Conservation (phyloP, 2,888 invertebrate genomes). For the Hesperia comma region DNA sequence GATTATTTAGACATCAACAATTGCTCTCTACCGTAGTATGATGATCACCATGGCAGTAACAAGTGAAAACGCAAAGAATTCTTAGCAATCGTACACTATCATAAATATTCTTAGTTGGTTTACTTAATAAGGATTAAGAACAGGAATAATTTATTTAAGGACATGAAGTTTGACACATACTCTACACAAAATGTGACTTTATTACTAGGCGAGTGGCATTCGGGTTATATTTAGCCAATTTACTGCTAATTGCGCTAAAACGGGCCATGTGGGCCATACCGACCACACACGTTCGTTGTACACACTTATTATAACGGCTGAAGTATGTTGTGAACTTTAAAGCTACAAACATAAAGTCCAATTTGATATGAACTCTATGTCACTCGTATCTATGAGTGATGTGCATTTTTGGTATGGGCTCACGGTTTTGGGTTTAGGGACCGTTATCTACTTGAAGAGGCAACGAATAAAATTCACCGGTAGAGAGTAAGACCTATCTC, state of each 20-base stretch:
- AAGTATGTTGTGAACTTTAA: background rate
- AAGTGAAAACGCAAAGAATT: too few species aligned
- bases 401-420: slow-evolving; percentile 8
- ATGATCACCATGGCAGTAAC: too few species aligned
- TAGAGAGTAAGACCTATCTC: background rate
- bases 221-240: slow-evolving; percentile 29
- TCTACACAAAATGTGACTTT: slow-evolving; percentile 6
- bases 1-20: too few species aligned
- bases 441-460: slow-evolving; percentile 4
- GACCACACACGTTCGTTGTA: slow-evolving; percentile 28
- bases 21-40: too few species aligned
- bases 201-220: slow-evolving; percentile 23
- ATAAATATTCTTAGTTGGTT: too few species aligned
- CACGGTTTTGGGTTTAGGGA: slow-evolving; percentile 4
- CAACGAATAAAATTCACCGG: background rate
- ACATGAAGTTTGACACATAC: slow-evolving; percentile 1
- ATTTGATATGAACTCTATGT: background rate
- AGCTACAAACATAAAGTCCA: background rate
- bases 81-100: too few species aligned
- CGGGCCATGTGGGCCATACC: slow-evolving; percentile 23
- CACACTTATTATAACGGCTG: background rate
- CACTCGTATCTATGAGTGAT: background rate
- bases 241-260: slow-evolving; percentile 27
- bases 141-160: background rate
- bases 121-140: too few species aligned